Percentiles rank a stretch among this genome's conserved stretches.
Conservation (phyloP, 2,797 vertebrate genomes). For the Telmatherina bonti region DNA sequence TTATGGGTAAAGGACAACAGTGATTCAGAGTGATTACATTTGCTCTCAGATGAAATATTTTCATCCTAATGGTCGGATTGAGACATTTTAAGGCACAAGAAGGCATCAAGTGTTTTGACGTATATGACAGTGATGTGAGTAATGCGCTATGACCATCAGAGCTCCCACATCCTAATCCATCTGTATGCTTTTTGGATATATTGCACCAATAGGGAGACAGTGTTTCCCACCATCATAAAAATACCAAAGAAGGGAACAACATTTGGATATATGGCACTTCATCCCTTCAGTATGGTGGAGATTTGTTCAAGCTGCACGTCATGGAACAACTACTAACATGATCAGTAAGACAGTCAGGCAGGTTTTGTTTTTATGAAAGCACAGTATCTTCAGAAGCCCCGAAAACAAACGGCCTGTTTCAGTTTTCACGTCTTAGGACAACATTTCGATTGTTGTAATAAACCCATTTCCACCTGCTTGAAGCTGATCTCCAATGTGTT, state of each 20-base stretch:
- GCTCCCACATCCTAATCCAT: neutral
- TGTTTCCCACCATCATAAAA: neutral
- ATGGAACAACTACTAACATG: no score
- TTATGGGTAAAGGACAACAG: neutral
- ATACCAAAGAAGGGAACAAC: neutral
- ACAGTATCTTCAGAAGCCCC: neutral
- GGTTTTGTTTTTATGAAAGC: neutral
- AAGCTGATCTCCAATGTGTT: slow-evolving; percentile 36
- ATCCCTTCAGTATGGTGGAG: neutral
- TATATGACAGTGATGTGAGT: neutral
- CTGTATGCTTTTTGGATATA: neutral
- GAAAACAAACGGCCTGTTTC: slow-evolving; percentile 7
- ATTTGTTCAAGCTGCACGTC: neutral
- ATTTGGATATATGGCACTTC: neutral
- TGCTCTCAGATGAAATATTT: neutral
- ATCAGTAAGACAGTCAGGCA: neutral
- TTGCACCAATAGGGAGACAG: neutral
- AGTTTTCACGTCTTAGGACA: slow-evolving; percentile 12
- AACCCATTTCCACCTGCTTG: slow-evolving; percentile 59
- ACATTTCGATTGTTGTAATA: slow-evolving; percentile 39
- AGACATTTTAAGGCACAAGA: neutral
- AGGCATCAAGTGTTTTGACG: neutral
- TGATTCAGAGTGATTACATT: neutral
- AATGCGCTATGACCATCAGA: neutral
- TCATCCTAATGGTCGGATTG: neutral